These are phyloP conservation scores for Corydoras maculifer DNA, from an alignment of 2,113 vertebrate genomes.

Conservation along the genomic window DNA sequence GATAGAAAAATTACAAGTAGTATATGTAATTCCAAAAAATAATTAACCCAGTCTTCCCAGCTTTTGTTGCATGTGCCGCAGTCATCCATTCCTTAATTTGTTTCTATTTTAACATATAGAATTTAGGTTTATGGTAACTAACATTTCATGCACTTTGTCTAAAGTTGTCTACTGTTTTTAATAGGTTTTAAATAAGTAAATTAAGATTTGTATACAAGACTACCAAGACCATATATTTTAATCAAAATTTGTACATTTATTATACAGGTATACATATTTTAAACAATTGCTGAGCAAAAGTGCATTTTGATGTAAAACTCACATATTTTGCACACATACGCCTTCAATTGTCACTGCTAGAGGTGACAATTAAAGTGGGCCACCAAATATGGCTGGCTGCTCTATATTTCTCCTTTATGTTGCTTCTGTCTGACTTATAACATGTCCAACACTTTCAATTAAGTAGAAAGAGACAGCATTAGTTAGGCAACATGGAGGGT, in stretches of 20 bases:
- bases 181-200: too few species aligned
- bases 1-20: too few species aligned
- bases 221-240: not conserved
- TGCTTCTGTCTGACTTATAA: constrained; percentile 39
- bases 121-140: too few species aligned
- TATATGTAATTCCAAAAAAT: too few species aligned
- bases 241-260: constrained; percentile 5
- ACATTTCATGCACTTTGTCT: too few species aligned
- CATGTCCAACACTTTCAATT: constrained; percentile 57
- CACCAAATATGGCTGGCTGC: constrained; percentile 38
- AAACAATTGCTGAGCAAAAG: not conserved
- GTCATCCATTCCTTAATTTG: too few species aligned
- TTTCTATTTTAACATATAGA: too few species aligned
- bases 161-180: too few species aligned
- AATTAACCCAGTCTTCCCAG: too few species aligned
- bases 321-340: constrained; percentile 29
- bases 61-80: too few species aligned
- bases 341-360: constrained; percentile 36
- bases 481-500: constrained; percentile 52
- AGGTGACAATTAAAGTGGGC: constrained; percentile 20
- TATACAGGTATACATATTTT: constrained; percentile 23
- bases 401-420: constrained; percentile 15
- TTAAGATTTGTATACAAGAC: not conserved
- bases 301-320: constrained; percentile 29
- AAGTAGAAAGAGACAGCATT: constrained; percentile 55